Conservation (phyloP, 1,140 invertebrate species). For the Amyelois transitella region DNA sequence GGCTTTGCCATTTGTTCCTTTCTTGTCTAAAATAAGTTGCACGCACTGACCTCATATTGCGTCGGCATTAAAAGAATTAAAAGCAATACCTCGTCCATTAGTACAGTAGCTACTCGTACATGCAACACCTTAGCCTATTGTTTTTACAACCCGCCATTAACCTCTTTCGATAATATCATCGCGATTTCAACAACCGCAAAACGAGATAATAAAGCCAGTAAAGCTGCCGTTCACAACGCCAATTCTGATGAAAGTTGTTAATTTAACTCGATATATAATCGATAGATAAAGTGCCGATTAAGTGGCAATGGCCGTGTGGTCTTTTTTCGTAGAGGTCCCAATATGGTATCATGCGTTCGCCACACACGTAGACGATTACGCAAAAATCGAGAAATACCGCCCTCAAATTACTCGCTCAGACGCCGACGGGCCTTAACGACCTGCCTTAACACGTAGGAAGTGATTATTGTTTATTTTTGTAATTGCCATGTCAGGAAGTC, state of each 20-base stretch:
- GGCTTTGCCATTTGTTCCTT: too few species aligned
- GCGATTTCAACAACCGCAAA: slow-evolving; percentile 17
- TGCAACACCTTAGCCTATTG: slow-evolving; percentile 20
- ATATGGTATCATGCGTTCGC: slow-evolving; percentile 32
- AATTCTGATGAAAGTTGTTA: neutral
- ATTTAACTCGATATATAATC: slow-evolving; percentile 15
- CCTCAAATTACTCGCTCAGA: slow-evolving; percentile 43
- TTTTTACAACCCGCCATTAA: slow-evolving; percentile 25
- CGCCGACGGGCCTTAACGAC: slow-evolving; percentile 32
- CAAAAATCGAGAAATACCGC: slow-evolving; percentile 32
- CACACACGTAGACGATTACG: slow-evolving; percentile 48
- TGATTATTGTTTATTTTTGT: slow-evolving; percentile 69
- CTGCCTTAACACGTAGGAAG: slow-evolving; percentile 55
- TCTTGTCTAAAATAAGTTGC: neutral
- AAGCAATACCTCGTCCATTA: slow-evolving; percentile 19
- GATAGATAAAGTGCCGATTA: slow-evolving; percentile 38
- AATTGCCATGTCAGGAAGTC: slow-evolving; percentile 61
- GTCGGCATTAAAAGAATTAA: slow-evolving; percentile 28
- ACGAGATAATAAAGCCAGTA: slow-evolving; percentile 11
- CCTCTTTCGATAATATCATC: slow-evolving; percentile 17
- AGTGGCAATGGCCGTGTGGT: neutral
- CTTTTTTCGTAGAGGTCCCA: slow-evolving; percentile 13
- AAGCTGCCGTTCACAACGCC: slow-evolving; percentile 4
- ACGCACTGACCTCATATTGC: neutral
- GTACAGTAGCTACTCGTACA: slow-evolving; percentile 1